Conservation (phyloP, 2,113 vertebrate species). For the Cariama cristata region DNA sequence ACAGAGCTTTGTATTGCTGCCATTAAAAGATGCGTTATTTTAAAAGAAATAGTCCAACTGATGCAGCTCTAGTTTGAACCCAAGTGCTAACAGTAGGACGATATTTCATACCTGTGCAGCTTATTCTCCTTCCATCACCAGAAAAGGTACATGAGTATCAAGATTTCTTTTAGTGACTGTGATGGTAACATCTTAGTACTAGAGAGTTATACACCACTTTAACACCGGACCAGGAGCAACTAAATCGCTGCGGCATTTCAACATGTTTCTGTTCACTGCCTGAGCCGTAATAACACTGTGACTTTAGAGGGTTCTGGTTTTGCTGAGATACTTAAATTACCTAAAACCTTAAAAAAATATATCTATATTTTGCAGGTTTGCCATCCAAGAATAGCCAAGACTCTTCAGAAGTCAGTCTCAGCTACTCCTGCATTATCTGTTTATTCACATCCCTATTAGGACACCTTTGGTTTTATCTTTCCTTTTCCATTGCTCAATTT, state of each 20-base stretch:
- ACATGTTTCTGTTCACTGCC: not conserved
- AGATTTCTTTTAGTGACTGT: not conserved
- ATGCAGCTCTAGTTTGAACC: not conserved
- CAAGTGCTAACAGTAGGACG: too few species aligned
- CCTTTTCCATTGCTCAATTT: not conserved
- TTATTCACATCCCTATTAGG: not conserved
- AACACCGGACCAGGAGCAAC: accelerated
- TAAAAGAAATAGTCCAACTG: not conserved
- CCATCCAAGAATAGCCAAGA: not conserved
- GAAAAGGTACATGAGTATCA: not conserved
- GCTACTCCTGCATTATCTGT: not conserved
- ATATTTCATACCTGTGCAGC: not conserved
- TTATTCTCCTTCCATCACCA: not conserved
- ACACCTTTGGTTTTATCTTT: not conserved
- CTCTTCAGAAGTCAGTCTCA: not conserved
- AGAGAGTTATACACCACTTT: not conserved
- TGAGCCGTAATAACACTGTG: not conserved
- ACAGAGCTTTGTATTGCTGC: not conserved
- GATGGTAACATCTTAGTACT: not conserved
- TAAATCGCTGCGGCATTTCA: not conserved
- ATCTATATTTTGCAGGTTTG: not conserved
- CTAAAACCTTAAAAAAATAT: not conserved
- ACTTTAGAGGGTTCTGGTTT: not conserved
- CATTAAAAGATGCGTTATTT: not conserved
- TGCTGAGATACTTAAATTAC: not conserved